Evolutionary conservation across 2,888 invertebrate genomes (phyloP), one percentile per base, ranked within the genome.

Genomic region (Oxyteleia sp.): DNA sequence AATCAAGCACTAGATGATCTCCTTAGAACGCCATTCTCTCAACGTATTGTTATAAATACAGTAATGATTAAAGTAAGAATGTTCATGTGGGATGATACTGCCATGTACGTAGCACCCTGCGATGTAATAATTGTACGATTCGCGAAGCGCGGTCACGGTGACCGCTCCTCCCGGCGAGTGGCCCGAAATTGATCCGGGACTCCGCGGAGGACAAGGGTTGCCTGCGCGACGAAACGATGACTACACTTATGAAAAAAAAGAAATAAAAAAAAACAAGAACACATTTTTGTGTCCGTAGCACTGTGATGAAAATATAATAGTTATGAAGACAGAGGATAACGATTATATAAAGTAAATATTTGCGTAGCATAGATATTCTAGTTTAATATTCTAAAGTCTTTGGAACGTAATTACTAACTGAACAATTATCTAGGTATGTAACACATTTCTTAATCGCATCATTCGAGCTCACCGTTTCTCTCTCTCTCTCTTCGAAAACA

Each of bases 211-310:
- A 32, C 41, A 38, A 29, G 29, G 61, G 35, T 53, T 29, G 5
- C n/a, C 18, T 38, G 47, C 47, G 59, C 69, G 71, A 20, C 20
- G 4, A 82, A 69, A 80, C 61, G 72, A 84, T 51, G 63, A 81
- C 74, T 81, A 84, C 59, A 78, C 71, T 80, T 80, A 86, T 86
- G 81, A 32, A 32, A 8, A 32, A 32, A 32, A 32, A 8, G 5
- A 23, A 23, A 23, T 5, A 23, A 23, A 8, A 32, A 32, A 32
- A 32, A 32, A 8, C 13, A 82, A 89, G 92, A 93, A 93, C 92
- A 93, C 93, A 92, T 91, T 92, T 90, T 92, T 92, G 93, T 93
- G 93, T 93, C 93, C 92, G 91, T 93, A 93, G 93, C 92, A 93
- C 93, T 93, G 93, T 93, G 93, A 93, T 93, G 93, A 76, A 72